Evolutionary conservation across 2,113 vertebrate species (phyloP), one percentile per base, ranked within the genome.

Genomic region (Myiozetetes cayanensis): DNA sequence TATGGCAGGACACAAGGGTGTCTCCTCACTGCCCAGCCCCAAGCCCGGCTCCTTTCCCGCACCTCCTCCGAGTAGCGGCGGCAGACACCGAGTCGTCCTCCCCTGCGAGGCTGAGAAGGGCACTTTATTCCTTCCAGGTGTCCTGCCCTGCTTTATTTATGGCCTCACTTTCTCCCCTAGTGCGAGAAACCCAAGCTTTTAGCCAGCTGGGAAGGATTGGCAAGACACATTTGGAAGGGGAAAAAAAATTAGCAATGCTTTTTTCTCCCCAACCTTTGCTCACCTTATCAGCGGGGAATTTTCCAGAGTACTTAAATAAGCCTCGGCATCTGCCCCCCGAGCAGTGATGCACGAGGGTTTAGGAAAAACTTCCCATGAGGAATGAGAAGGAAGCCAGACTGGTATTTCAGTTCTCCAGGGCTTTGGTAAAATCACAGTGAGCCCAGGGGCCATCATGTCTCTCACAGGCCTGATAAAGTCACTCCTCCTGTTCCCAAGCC

Each of bases 61-160:
- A 85, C 41, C 1, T 1, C 84, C 86, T 44, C 82, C 18, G 1
- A 27, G 47, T 39, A 92, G 85, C 91, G 65, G 90, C 77, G 11
- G 89, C 94, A 94, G 78, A 94, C 95, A 96, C 82, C 4, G 4
- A 76, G 94, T 78, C 86, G 63, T 73, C 93, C 96, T 94, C 67
- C 93, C 84, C 94, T 49, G 88, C 83, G 89, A 97, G 93, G 95
- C 23, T 96, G 84, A 95, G 89, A 95, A 96, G 95, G 89, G 89
- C 95, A 90, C 92, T 97, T 98, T 97, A 98, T 97, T 97, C 95
- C 87, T 98, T 98, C 97, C 97, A 98, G 98, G 98, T 98, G 97
- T 98, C 94, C 91, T 88, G 73, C 78, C 90, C 96, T 74, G 91
- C 30, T 96, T 98, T 98, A 98, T 98, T 98, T 98, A 98, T 96